Base-by-base conservation (phyloP, 2,888 invertebrate genomes). In the Drosophila imparisetae region DNA sequence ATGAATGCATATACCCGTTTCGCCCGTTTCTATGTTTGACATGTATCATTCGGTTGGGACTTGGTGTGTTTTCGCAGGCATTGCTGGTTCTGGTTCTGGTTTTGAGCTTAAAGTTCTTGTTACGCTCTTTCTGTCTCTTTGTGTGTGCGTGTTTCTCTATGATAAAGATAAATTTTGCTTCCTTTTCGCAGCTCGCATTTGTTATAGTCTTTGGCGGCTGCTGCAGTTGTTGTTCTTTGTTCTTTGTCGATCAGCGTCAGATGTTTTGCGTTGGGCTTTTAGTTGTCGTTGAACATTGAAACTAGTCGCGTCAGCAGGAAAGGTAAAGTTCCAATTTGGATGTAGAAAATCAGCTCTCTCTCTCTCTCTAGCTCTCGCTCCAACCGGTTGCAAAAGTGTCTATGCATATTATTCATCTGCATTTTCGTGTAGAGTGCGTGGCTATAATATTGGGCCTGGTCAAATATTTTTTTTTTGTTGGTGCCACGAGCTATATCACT, bases 201-300 rank as follows among this genome's bases (percentile, higher is more conserved):
- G 66, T 65, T 69, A 24, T 24, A 45, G 64, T 54, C 45, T 66
- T 61, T 49, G 48, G 60, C 21, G 49, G 36, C 45, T 66, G 58
- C 54, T 63, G 49, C 40, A 63, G 60, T 36, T 68, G 70, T 49
- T 50, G 11, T 53, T 52, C 45, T 57, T 61, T 57, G 62, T 64
- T 77, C 77, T 79, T 57, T 72, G 71, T 65, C 78, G 72, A 66
- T 81, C 75, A 59, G 40, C 58, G 54, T 62, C 70, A 69, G 64
- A 67, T 64, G 75, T 69, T 59, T 71, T 59, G 68, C 58, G 63
- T 70, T 79, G 66, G 63, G 55, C 66, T 70, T 79, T 81, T 64
- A 83, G 83, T 87, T 83, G 83, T 58, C 58, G 54, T 71, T 72
- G 70, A 81, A 72, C 85, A 74, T 81, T 84, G 86, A 81, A 68